These are phyloP conservation scores for Polyommatus iphigenia DNA, from an alignment of 2,888 invertebrate genomes.

Conservation along the genomic window DNA sequence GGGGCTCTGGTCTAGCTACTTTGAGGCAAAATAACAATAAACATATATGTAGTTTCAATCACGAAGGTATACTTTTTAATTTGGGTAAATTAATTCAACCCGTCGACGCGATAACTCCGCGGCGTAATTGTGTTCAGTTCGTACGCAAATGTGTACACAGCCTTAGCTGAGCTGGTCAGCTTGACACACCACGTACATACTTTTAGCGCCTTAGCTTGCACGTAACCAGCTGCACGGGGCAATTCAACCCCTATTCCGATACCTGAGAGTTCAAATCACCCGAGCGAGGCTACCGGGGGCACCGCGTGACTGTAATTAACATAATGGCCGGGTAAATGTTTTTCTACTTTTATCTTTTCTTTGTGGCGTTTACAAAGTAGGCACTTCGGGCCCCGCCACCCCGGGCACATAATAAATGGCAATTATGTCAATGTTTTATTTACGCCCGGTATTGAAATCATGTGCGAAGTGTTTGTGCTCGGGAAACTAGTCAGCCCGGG, in stretches of 20 bases:
- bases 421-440: conserved; percentile 40
- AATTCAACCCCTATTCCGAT: conserved; percentile 38
- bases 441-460: background rate
- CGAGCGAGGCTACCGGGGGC: conserved; percentile 39
- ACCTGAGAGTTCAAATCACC: conserved; percentile 40
- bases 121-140: background rate
- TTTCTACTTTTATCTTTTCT: conserved; percentile 55
- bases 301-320: conserved; percentile 53
- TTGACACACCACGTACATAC: conserved; percentile 30
- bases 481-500: background rate
- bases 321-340: conserved; percentile 59
- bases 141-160: conserved; percentile 9
- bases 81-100: conserved; percentile 13
- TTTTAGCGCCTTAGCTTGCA: conserved; percentile 29
- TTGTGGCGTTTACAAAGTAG: conserved; percentile 52
- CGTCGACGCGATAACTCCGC: conserved; percentile 12
- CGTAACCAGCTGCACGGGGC: conserved; percentile 35
- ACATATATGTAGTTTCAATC: background rate
- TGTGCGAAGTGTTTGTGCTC: background rate
- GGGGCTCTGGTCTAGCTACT: too few relatives aligned
- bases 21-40: background rate
- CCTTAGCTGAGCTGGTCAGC: conserved; percentile 29
- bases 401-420: conserved; percentile 44
- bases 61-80: conserved; percentile 7
- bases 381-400: conserved; percentile 40